Evolutionary conservation across 2,113 vertebrate genomes (phyloP).

Genomic region (Merops nubicus): DNA sequence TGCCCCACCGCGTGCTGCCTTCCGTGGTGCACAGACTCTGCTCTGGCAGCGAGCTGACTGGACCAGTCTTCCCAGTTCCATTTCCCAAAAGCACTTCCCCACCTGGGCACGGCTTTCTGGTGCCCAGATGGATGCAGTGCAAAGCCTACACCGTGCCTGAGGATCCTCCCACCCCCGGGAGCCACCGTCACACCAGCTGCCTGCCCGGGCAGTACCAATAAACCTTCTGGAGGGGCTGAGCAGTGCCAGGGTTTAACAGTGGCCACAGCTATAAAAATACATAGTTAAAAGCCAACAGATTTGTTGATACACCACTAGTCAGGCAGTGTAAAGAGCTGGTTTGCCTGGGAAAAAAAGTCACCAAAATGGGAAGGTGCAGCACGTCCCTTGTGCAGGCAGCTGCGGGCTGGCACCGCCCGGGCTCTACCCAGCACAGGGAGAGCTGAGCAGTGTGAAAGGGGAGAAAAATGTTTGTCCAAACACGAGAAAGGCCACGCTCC

Average conservation of each 20-base stretch:
- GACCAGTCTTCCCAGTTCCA: neutral
- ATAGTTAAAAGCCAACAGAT: neutral
- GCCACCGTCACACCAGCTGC: fast-evolving
- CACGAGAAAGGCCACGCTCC: neutral
- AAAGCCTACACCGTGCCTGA: neutral
- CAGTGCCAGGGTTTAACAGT: neutral
- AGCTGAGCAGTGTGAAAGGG: neutral
- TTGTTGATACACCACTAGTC: neutral
- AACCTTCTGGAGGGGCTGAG: neutral
- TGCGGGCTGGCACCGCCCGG: neutral
- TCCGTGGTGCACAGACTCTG: neutral
- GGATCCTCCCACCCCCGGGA: neutral
- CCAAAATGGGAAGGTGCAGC: neutral
- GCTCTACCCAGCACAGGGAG: neutral
- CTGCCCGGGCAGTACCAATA: neutral
- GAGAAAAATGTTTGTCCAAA: neutral
- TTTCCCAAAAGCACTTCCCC: neutral
- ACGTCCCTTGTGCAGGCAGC: neutral
- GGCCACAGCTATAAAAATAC: neutral
- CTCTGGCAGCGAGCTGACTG: neutral
- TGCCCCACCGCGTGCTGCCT: neutral
- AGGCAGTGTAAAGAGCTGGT: neutral
- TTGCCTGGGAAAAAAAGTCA: neutral
- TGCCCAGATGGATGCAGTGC: neutral
- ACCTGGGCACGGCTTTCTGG: fast-evolving